These are phyloP conservation scores for Sebastes fasciatus DNA, from an alignment of 2,113 vertebrate genomes.

Conservation along the genomic window DNA sequence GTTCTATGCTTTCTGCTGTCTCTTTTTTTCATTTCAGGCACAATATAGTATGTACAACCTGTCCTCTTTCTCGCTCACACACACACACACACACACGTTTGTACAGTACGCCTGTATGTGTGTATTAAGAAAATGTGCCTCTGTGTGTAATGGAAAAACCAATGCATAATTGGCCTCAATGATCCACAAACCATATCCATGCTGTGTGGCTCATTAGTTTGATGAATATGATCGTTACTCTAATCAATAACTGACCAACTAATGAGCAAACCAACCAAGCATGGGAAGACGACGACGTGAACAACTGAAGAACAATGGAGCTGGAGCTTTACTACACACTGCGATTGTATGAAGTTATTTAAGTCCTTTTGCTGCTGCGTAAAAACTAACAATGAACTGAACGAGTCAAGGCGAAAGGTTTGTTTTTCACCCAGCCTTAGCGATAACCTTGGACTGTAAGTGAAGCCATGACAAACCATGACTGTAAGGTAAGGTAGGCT, in stretches of 20 bases:
- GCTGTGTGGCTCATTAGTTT: conserved; percentile 59
- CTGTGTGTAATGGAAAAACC: conserved; percentile 14
- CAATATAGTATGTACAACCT: not conserved
- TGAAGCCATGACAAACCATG: conserved; percentile 25
- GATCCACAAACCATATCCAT: conserved; percentile 37
- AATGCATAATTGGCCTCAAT: conserved; percentile 44
- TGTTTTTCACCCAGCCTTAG: conserved; percentile 22
- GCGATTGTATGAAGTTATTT: conserved; percentile 22
- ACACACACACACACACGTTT: not conserved
- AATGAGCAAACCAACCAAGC: conserved; percentile 46
- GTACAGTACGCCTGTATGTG: not conserved
- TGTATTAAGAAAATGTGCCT: not conserved
- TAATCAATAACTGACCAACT: conserved; percentile 53
- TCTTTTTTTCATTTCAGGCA: no score
- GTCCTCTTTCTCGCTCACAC: not conserved
- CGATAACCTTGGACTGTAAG: conserved; percentile 14
- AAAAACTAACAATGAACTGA: not conserved
- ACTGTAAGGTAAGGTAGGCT: not conserved
- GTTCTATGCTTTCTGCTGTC: not conserved
- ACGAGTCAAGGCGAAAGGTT: conserved; percentile 30
- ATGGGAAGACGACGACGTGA: conserved; percentile 12
- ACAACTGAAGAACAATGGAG: conserved; percentile 12
- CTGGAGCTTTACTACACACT: not conserved
- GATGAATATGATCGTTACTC: conserved; percentile 49
- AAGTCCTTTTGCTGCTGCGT: conserved; percentile 1